These are phyloP conservation scores for Psix sp. DNA, from an alignment of 1,140 invertebrate genomes.

Conservation along the genomic window DNA sequence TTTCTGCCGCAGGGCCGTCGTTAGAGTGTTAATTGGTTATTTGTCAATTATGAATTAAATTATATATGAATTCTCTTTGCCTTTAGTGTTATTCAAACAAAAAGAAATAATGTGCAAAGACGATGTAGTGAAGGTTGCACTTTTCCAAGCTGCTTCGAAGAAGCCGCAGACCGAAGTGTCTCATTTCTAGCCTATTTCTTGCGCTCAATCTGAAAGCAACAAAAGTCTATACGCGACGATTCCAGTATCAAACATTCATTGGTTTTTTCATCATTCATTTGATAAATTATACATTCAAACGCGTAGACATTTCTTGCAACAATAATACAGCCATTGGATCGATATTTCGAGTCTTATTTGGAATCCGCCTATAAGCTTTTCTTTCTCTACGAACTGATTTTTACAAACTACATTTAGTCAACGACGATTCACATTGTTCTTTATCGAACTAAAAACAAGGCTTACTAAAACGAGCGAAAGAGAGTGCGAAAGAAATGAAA, in stretches of 20 bases:
- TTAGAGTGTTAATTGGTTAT: conserved; percentile 74
- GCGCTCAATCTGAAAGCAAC: conserved; percentile 15
- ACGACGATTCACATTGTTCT: conserved; percentile 50
- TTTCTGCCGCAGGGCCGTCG: conserved; percentile 69
- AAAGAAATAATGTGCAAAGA: conserved; percentile 11
- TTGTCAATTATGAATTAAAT: conserved; percentile 76
- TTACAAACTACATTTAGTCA: conserved; percentile 29
- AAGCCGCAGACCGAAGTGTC: not conserved
- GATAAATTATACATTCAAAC: not conserved
- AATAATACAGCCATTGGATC: too few relatives aligned
- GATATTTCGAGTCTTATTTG: too few relatives aligned
- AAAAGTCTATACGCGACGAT: conserved; percentile 13
- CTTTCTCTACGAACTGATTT: conserved; percentile 12
- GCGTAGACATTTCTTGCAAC: not conserved
- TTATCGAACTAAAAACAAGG: conserved; percentile 50
- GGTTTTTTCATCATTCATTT: not conserved
- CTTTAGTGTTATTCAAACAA: conserved; percentile 63
- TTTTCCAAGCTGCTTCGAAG: not conserved
- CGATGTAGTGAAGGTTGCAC: conserved; percentile 8
- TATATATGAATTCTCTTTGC: conserved; percentile 70
- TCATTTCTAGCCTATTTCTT: conserved; percentile 9
- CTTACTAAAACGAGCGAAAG: conserved; percentile 22
- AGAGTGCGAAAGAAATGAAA: conserved; percentile 17
- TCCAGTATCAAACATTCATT: not conserved
- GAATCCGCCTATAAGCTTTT: too few relatives aligned